Evolutionary conservation across 2,888 invertebrate species (phyloP), one percentile per base, ranked within the genome.

Genomic region (Rhagophthalmus giganteus): DNA sequence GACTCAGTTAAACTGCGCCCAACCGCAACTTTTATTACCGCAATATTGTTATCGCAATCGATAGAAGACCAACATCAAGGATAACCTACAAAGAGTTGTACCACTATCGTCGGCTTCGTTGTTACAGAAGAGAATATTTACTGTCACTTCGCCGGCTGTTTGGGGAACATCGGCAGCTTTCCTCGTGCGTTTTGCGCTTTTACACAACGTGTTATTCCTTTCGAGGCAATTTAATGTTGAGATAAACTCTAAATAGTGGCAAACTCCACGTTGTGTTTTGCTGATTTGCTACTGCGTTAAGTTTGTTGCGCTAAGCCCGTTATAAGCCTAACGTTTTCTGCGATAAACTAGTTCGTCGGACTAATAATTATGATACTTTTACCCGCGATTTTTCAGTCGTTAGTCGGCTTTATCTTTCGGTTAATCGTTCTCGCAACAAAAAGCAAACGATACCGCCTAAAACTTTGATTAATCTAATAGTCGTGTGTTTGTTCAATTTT

Each of bases 1-100:
- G 56, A 52, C 52, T 53, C 47, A 53, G 47, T 48, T 50, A 46
- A 54, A 54, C 50, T 54, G 54, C 48, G 54, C 49, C 46, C 54
- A 37, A 45, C 54, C 50, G 37, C 49, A 54, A 50, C 50, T 54
- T 54, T 54, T 54, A 54, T 54, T 54, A 38, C 54, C 25, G 45
- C 49, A 49, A 48, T 54, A 50, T 45, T 54, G 50, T 50, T 50
- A 54, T 54, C 45, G 32, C 54, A 46, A 54, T 54, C 49, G 41
- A 50, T 54, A 37, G 34, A 39, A 46, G 30, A 37, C 46, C 52
- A 37, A 32, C 52, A 41, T 46, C 45, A 45, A 44, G 44, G 44
- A 51, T 44, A 50, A 50, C 41, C 49, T 28, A 35, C 37, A 50
- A 50, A 50, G 49, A 50, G 42, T 42, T 50, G 49, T 50, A 47